Evolutionary conservation across 1,140 invertebrate genomes (phyloP).

Genomic region (Hermetia illucens): DNA sequence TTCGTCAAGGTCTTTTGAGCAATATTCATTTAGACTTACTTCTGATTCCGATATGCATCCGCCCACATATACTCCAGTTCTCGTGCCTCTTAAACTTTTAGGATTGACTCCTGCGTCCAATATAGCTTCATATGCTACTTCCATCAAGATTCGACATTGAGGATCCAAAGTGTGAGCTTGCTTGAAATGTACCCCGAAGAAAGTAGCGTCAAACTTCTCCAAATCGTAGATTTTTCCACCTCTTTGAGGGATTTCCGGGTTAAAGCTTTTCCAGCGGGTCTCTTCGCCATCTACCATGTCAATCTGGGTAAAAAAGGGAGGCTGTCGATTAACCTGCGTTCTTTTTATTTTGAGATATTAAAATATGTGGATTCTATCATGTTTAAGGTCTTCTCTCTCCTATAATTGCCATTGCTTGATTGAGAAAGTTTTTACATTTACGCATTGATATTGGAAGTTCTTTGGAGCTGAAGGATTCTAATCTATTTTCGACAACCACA

Average conservation of each 20-base stretch:
- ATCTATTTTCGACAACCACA: background rate
- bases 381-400: background rate
- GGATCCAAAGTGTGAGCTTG: constrained; percentile 38
- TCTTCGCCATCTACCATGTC: constrained; percentile 66
- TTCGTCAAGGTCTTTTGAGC: constrained; percentile 18
- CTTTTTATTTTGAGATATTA: background rate
- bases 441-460: background rate
- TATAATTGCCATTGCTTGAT: background rate
- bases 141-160: constrained; percentile 34
- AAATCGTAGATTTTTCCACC: constrained; percentile 50
- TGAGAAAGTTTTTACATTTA: background rate
- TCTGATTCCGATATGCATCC: constrained; percentile 61
- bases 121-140: constrained; percentile 32
- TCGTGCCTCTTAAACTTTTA: constrained; percentile 43
- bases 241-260: constrained; percentile 49
- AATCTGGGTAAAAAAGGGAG: constrained; percentile 16
- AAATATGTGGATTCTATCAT: background rate
- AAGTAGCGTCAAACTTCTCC: constrained; percentile 39
- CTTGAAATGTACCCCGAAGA: constrained; percentile 39
- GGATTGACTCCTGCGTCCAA: constrained; percentile 30
- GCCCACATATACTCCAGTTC: constrained; percentile 65
- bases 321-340: too few species aligned
- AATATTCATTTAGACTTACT: too few species aligned
- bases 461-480: background rate
- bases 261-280: constrained; percentile 52